Conservation (phyloP, 2,113 vertebrate genomes). For the Plecotus auritus region DNA sequence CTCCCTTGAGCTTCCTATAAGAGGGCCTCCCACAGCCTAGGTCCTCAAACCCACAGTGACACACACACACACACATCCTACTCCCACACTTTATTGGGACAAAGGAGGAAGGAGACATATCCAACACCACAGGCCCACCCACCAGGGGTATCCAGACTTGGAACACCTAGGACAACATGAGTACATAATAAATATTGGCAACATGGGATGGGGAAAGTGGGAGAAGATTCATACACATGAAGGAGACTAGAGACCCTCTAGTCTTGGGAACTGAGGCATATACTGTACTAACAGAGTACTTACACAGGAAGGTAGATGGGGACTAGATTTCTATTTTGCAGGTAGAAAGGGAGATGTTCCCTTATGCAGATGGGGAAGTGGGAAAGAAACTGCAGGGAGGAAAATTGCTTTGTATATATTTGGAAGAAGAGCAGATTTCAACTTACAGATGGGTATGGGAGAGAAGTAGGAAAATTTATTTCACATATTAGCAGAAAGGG, state of each 20-base stretch:
- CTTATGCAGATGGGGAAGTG: not conserved
- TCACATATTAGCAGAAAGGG: slow-evolving; percentile 25
- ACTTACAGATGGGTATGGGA: not conserved
- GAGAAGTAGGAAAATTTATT: not conserved
- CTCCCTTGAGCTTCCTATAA: not conserved
- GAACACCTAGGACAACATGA: slow-evolving; percentile 11
- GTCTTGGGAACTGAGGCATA: not conserved
- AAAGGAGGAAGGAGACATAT: not conserved
- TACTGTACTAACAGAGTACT: not conserved
- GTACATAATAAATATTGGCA: slow-evolving; percentile 44
- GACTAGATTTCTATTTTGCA: not conserved
- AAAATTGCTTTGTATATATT: not conserved
- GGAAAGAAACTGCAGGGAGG: not conserved
- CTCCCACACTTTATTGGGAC: slow-evolving; percentile 70
- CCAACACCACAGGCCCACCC: slow-evolving; percentile 13
- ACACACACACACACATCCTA: not conserved
- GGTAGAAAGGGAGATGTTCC: not conserved
- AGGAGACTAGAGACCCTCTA: not conserved
- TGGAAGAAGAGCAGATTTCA: slow-evolving; percentile 40
- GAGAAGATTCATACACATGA: not conserved
- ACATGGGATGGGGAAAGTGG: not conserved
- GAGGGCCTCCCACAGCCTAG: not conserved
- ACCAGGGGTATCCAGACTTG: slow-evolving; percentile 34
- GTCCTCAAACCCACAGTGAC: not conserved
- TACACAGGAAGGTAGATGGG: not conserved